Evolutionary conservation across 1,140 invertebrate genomes (phyloP).

Genomic region (Euwallacea fornicatus): DNA sequence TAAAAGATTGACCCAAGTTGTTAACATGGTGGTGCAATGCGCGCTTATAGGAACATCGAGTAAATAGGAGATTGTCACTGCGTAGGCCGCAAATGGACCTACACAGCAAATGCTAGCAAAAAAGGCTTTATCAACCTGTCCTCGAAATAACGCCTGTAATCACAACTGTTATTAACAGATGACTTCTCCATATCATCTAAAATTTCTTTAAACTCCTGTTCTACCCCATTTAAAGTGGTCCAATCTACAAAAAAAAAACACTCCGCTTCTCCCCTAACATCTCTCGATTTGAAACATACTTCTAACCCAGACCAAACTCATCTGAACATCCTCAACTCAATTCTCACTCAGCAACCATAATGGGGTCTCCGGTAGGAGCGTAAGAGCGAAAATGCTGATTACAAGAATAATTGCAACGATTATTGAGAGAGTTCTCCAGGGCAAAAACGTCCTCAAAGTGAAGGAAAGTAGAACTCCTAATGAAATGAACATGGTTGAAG

Average conservation of each 20-base stretch:
- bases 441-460: conserved; percentile 66
- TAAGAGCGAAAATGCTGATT: conserved; percentile 63
- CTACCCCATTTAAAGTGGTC: neutral
- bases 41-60: conserved; percentile 71
- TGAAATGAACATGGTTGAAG: conserved; percentile 70
- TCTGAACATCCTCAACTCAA: conserved; percentile 60
- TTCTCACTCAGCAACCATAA: conserved; percentile 69
- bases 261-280: neutral
- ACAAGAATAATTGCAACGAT: conserved; percentile 68
- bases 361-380: conserved; percentile 74
- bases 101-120: conserved; percentile 66
- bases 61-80: conserved; percentile 69
- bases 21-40: conserved; percentile 69
- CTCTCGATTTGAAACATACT: conserved; percentile 50
- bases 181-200: neutral
- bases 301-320: conserved; percentile 64
- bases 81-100: conserved; percentile 69
- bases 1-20: conserved; percentile 68
- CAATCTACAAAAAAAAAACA: conserved; percentile 11
- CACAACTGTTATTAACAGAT: neutral
- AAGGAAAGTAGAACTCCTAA: conserved; percentile 70
- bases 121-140: conserved; percentile 66
- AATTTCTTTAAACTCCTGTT: conserved; percentile 15
- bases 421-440: conserved; percentile 69
- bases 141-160: conserved; percentile 53